Conservation (phyloP, 2,888 invertebrate genomes). For the Archaeoteleia sp. region DNA sequence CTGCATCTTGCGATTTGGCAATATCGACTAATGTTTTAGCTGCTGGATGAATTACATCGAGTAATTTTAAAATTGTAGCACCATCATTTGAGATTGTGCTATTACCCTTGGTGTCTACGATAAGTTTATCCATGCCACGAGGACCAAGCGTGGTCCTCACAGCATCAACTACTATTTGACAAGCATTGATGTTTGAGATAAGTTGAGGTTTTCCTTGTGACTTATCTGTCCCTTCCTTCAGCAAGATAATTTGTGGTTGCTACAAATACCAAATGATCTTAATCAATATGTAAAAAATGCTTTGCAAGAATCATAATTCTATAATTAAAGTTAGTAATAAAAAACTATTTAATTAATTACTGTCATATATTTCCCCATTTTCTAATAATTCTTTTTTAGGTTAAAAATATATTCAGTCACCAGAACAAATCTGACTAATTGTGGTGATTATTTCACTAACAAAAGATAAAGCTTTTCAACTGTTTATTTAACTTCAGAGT, state of each 20-base stretch:
- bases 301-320: too few relatives aligned
- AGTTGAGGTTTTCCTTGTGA: constrained; percentile 97
- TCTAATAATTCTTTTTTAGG: too few relatives aligned
- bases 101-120: constrained; percentile 91
- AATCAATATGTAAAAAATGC: too few relatives aligned
- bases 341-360: too few relatives aligned
- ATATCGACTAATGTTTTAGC: constrained; percentile 98
- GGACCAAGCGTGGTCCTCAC: constrained; percentile 98
- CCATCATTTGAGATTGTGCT: constrained; percentile 99
- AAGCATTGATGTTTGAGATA: constrained; percentile 98
- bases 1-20: constrained; percentile 98
- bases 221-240: constrained; percentile 98
- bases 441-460: too few relatives aligned
- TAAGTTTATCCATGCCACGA: constrained; percentile 99
- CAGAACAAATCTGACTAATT: too few relatives aligned
- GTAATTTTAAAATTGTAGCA: constrained; percentile 98
- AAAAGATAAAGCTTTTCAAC: too few relatives aligned
- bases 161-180: constrained; percentile 95
- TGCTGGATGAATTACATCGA: constrained; percentile 98
- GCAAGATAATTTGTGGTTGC: constrained; percentile 98
- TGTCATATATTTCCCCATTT: too few relatives aligned
- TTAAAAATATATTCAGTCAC: too few relatives aligned
- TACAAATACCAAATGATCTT: constrained; percentile 71
- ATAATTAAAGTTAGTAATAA: too few relatives aligned
- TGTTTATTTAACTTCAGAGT: too few relatives aligned